phyloP scores from a whole-genome alignment of 1,140 invertebrate genomes.

The Brachionus sp. region DNA sequence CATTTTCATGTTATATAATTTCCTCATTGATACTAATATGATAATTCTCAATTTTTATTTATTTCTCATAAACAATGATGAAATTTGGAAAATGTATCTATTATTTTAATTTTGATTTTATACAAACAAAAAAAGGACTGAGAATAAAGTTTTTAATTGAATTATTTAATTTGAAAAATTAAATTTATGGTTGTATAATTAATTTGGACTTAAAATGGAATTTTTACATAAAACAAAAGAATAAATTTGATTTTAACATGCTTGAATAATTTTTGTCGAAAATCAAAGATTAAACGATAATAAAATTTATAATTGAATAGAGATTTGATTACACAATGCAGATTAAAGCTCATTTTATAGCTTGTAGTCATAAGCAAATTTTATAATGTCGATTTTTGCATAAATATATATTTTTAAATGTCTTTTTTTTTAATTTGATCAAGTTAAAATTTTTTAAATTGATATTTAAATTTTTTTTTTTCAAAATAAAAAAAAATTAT shows the following conservation, averaged over 20 bases:
- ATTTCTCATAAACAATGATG: not conserved
- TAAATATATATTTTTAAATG: too few relatives aligned
- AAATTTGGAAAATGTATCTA: not conserved
- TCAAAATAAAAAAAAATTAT: too few relatives aligned
- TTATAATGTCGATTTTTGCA: not conserved
- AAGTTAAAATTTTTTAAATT: too few relatives aligned
- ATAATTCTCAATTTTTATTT: not conserved
- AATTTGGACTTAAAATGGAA: not conserved
- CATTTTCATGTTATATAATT: constrained; percentile 11
- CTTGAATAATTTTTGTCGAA: not conserved
- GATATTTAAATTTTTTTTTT: too few relatives aligned
- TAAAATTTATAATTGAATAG: not conserved
- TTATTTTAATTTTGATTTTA: not conserved
- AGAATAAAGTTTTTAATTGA: too few relatives aligned
- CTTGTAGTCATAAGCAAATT: not conserved
- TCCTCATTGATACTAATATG: not conserved
- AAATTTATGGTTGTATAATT: not conserved
- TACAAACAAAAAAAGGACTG: too few relatives aligned
- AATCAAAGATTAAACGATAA: not conserved
- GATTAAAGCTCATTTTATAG: not conserved
- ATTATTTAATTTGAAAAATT: too few relatives aligned
- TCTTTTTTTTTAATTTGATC: too few relatives aligned
- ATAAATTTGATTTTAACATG: not conserved
- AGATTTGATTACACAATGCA: not conserved
- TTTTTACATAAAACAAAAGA: not conserved